Base-by-base conservation (phyloP, 2,797 vertebrate genomes). In the Syndactyla subalaris region DNA sequence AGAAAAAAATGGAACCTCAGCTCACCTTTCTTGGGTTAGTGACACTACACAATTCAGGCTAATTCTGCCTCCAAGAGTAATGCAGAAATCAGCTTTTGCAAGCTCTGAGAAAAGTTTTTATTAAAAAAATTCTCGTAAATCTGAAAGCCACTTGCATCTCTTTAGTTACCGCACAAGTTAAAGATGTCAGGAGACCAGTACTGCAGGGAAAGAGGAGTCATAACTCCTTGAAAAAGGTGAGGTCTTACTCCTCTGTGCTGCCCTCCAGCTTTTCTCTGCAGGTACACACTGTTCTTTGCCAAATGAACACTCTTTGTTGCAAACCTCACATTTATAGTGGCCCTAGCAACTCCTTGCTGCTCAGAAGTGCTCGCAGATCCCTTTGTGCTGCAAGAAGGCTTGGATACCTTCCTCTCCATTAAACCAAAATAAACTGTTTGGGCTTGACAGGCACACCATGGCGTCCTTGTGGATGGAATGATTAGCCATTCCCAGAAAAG, bases 401-500 rank as follows among this genome's bases (percentile, higher is more conserved):
- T 94, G 93, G 88, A 93, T 62, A 30, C 43, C 61, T 92, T 96
- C 92, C 91, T 95, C 58, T 27, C 46, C 5, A 12, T 96, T 89
- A 87, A 93, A 94, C 41, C 55, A 91, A 93, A 93, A 79, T 88
- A 46, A 95, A 94, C 63, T 88, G 92, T 58, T 57, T 18, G 43
- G n/a, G 30, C 88, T 78, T 94, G 90, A 90, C 66, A 94, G 76
- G 70, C 71, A 58, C 63, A 89, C 63, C 74, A 82, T 48, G 51
- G 70, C 16, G 71, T 67, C 82, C 78, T 95, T 95, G 77, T 78
- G 54, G 85, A 89, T 74, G 70, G 75, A 87, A 90, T 36, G 62
- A 92, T 89, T 88, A 92, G 67, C 81, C 72, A 71, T 83, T 93
- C 88, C 89, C 85, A 92, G 75, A 84, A 88, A 72, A 82, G 76